These are phyloP conservation scores for Dasypus novemcinctus DNA, from an alignment of 2,113 vertebrate species.

Conservation along the genomic window DNA sequence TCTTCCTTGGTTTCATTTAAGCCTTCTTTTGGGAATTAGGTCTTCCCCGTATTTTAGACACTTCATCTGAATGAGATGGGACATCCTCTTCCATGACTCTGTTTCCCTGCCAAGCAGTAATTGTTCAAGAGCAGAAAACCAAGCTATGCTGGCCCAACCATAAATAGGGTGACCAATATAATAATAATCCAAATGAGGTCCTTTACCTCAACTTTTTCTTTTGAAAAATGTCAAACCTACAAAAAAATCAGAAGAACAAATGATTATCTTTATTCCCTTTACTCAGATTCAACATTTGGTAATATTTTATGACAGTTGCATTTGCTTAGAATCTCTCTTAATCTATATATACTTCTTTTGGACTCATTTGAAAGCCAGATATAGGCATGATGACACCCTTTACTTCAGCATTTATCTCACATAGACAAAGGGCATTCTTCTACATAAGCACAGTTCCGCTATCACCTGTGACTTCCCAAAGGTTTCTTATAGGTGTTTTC, in stretches of 20 bases:
- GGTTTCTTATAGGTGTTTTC: not conserved
- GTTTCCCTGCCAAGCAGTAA: not conserved
- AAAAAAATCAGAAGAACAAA: not conserved
- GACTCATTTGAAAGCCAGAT: not conserved
- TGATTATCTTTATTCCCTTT: not conserved
- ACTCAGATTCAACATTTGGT: not conserved
- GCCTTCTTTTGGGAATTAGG: not conserved
- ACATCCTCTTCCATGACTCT: not conserved
- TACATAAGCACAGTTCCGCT: not conserved
- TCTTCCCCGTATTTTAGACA: not conserved
- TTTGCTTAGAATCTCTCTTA: not conserved
- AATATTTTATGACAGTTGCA: not conserved
- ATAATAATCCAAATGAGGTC: not conserved
- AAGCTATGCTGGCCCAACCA: not conserved
- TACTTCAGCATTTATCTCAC: not conserved
- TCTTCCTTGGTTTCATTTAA: not conserved
- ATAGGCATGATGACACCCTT: not conserved
- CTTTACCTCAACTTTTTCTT: slow-evolving; percentile 13
- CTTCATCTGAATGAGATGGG: not conserved
- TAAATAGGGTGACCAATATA: not conserved
- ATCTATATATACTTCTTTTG: not conserved
- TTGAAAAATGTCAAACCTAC: not conserved
- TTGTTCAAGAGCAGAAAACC: not conserved
- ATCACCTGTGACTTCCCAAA: not conserved
- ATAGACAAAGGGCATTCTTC: not conserved